These are phyloP conservation scores for Hylomyscus alleni DNA, from an alignment of 2,797 vertebrate species.

Conservation along the genomic window DNA sequence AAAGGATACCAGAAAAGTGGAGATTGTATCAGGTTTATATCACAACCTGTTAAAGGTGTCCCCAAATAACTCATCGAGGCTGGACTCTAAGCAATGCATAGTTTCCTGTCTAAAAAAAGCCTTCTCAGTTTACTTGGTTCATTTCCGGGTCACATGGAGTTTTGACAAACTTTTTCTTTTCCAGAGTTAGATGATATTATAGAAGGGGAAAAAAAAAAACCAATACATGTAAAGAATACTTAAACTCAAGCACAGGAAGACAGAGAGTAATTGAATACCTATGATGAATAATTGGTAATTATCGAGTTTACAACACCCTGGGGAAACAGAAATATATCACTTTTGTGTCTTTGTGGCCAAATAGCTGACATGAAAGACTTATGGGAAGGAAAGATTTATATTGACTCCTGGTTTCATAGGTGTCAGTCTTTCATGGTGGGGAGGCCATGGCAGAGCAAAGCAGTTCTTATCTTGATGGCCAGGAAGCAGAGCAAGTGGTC, in stretches of 20 bases:
- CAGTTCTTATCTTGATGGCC: neutral
- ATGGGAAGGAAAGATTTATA: neutral
- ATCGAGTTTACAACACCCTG: neutral
- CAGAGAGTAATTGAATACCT: neutral
- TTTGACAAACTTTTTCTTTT: neutral
- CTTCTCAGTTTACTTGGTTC: slow-evolving; percentile 36
- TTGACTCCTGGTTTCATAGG: neutral
- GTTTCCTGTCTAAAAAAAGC: slow-evolving; percentile 18
- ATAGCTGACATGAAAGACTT: neutral
- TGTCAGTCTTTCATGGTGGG: neutral
- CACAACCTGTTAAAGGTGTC: neutral
- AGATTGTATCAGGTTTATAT: neutral
- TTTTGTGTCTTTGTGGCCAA: neutral
- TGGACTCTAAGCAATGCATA: neutral
- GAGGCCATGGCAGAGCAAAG: neutral
- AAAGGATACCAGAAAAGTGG: neutral
- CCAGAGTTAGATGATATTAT: neutral
- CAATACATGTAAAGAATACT: neutral
- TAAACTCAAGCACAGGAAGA: neutral
- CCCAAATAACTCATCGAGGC: neutral
- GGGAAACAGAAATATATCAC: neutral
- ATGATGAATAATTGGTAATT: neutral
- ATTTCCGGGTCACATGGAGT: neutral
- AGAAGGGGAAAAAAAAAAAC: neutral
- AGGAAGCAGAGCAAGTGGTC: neutral